Evolutionary conservation across 1,140 invertebrate genomes (phyloP).

Genomic region (Sweltsa coloradensis): DNA sequence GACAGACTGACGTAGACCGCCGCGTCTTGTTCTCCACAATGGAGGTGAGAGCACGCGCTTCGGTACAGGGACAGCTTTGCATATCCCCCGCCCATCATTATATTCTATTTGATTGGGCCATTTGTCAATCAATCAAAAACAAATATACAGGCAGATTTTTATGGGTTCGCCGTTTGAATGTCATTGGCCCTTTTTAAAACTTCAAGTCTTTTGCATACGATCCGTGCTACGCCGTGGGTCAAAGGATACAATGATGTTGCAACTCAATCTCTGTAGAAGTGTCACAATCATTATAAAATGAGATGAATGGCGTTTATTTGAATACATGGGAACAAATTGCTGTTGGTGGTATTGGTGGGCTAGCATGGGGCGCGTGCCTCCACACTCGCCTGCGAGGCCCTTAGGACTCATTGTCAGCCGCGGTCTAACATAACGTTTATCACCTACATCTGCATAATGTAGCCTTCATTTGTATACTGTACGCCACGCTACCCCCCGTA

Average conservation of each 20-base stretch:
- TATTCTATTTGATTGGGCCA: conserved; percentile 1
- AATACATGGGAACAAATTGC: too few species aligned
- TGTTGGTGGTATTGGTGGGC: too few species aligned
- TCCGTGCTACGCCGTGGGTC: background rate
- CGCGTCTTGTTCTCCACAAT: background rate
- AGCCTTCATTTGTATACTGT: too few species aligned
- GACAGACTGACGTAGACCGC: background rate
- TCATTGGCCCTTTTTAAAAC: conserved; percentile 1
- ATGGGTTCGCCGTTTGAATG: too few species aligned
- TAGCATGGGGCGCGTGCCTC: too few species aligned
- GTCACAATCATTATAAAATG: background rate
- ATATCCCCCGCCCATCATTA: background rate
- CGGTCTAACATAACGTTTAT: too few species aligned
- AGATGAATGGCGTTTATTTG: too few species aligned
- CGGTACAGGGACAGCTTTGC: background rate
- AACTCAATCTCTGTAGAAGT: background rate
- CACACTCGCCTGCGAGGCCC: too few species aligned
- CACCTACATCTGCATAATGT: too few species aligned
- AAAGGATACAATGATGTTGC: background rate
- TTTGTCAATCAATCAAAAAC: conserved; percentile 5
- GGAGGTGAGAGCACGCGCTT: background rate
- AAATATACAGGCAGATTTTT: background rate
- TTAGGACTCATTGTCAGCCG: too few species aligned
- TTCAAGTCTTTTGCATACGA: background rate
- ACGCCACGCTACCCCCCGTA: too few species aligned